Evolutionary conservation across 2,888 invertebrate genomes (phyloP).

Genomic region (Nemurella pictetii): DNA sequence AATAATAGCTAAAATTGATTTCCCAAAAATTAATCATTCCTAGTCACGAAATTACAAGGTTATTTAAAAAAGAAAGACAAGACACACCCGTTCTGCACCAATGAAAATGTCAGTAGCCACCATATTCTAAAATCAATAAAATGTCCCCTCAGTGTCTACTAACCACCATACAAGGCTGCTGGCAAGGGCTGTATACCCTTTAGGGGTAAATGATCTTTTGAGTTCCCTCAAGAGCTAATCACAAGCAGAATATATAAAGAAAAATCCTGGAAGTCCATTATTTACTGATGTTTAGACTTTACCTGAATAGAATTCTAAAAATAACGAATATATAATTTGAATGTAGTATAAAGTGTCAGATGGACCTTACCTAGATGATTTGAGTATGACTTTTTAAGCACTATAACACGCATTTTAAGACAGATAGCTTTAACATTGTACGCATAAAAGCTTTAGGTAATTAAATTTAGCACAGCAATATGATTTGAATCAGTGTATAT

Average conservation of each 20-base stretch:
- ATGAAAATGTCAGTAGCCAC: neutral
- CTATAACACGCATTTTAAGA: neutral
- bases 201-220: neutral
- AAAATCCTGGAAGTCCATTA: neutral
- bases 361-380: neutral
- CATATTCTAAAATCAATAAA: neutral
- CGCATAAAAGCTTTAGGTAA: neutral
- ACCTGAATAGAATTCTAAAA: neutral
- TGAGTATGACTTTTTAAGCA: neutral
- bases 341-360: neutral
- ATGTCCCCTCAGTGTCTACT: neutral
- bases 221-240: neutral
- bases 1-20: neutral
- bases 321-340: neutral
- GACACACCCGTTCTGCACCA: neutral
- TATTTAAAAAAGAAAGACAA: neutral
- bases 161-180: neutral
- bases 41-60: neutral
- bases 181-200: neutral
- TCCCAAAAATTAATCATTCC: neutral
- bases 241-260: neutral
- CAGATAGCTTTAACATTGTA: neutral
- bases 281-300: neutral
- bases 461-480: constrained; percentile 13
- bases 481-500: neutral